These are phyloP conservation scores for Phyllotis vaccarum DNA, from an alignment of 2,797 vertebrate species.

Conservation along the genomic window DNA sequence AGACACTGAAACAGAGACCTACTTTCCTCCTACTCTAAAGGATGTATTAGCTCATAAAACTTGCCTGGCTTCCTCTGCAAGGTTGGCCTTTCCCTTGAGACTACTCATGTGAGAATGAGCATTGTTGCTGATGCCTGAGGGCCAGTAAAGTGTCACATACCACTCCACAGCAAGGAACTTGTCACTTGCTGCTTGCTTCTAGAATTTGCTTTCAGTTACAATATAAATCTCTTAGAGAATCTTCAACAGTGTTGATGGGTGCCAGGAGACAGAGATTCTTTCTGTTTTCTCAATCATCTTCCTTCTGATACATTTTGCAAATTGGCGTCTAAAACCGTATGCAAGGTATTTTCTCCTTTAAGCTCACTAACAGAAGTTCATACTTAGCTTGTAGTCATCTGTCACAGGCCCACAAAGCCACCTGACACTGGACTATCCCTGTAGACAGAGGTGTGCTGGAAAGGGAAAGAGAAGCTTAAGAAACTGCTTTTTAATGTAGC, in stretches of 20 bases:
- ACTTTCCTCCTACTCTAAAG: not conserved
- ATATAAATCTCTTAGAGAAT: not conserved
- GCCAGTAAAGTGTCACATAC: too few species aligned
- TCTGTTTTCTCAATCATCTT: not conserved
- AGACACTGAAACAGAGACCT: not conserved
- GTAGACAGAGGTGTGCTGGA: not conserved
- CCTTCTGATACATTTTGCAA: not conserved
- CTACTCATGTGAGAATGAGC: not conserved
- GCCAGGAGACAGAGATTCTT: not conserved
- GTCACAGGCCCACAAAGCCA: not conserved
- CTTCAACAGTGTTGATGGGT: not conserved
- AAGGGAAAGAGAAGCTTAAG: not conserved
- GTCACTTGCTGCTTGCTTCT: not conserved
- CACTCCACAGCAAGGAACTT: too few species aligned
- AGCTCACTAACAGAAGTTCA: not conserved
- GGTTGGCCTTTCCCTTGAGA: not conserved
- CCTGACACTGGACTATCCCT: too few species aligned
- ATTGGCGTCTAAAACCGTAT: slow-evolving; percentile 13
- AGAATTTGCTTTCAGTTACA: not conserved
- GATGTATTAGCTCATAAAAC: not conserved
- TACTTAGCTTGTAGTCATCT: not conserved
- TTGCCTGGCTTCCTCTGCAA: not conserved
- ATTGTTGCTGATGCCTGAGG: not conserved
- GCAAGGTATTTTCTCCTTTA: not conserved
- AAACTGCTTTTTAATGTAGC: not conserved